These are phyloP conservation scores for Eupithecia centaureata DNA, from an alignment of 2,888 invertebrate genomes.

Conservation along the genomic window DNA sequence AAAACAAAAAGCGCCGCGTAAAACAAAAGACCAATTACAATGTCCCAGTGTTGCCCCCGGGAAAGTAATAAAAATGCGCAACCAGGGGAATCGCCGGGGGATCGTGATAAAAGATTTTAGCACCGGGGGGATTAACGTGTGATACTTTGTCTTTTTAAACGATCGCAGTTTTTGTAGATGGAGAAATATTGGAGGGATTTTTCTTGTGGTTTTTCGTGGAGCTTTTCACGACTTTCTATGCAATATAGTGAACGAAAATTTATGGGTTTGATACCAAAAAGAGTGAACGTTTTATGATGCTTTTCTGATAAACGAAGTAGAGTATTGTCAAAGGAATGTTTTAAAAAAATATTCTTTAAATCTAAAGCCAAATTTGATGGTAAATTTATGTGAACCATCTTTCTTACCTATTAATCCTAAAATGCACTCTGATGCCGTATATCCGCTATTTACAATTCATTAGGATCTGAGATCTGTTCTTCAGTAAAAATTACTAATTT, in stretches of 20 bases:
- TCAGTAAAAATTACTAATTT: too few species aligned
- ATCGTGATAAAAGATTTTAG: constrained; percentile 75
- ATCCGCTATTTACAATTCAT: too few species aligned
- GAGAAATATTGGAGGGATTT: constrained; percentile 35
- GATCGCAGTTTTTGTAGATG: constrained; percentile 54
- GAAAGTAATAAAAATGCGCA: constrained; percentile 68
- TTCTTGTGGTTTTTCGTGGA: constrained; percentile 15
- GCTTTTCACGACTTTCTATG: neutral
- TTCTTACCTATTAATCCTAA: too few species aligned
- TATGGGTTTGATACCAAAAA: neutral
- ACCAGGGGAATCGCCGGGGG: constrained; percentile 57
- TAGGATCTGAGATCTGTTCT: too few species aligned
- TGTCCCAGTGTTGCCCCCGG: constrained; percentile 53
- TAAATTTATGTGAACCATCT: too few species aligned
- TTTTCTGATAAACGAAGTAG: too few species aligned
- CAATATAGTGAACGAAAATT: neutral
- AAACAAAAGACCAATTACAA: constrained; percentile 78
- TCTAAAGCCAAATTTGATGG: too few species aligned
- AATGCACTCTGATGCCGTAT: too few species aligned
- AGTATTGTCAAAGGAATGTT: too few species aligned
- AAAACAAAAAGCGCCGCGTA: constrained; percentile 51
- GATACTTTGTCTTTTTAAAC: constrained; percentile 79
- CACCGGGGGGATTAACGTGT: constrained; percentile 68
- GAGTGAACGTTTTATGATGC: too few species aligned
- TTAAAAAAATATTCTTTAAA: too few species aligned